Base-by-base conservation (phyloP, 2,797 vertebrate genomes). In the Remorina albescens region DNA sequence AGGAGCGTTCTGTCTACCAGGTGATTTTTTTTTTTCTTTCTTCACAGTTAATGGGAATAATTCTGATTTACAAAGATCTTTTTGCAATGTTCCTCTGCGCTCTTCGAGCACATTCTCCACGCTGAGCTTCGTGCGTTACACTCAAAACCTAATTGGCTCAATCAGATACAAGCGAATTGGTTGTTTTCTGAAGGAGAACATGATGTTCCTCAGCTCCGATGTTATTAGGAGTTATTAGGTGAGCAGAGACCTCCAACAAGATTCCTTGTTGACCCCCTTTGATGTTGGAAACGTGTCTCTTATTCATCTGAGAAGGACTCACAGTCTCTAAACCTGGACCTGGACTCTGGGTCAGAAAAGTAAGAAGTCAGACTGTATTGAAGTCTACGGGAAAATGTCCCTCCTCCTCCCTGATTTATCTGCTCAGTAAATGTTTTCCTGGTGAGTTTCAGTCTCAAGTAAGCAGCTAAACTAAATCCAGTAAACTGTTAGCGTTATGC, bases 1-100 rank as follows among this genome's bases (percentile, higher is more conserved):
- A 96, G 79, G 94, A 96, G 74, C 88, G 93, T 72, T 86, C 87
- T 1, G 65, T 93, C 70, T 94, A 94, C 77, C 93, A 96, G 96
- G 97, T 98, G 90, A 73, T 51, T 66, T 36, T 16, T 54, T 67
- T 28, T 15, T n/a, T n/a, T n/a, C n/a, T n/a, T n/a, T 28, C 12
- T 60, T 25, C 49, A 74, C 66, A 26, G 23, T 19, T 41, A 8
- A 0, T 2, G 34, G 6, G 41, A 34, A 42, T 58, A 12, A 54
- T 57, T 80, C 49, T 26, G 49, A 86, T 83, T 81, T 28, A 50
- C 41, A 1, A n/a, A 32, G 32, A 16, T 6, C 42, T 18, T 59
- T 74, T 41, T 16, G 1, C 2, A 15, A 21, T 65, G 47, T 75
- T 80, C 76, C 47, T 0, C 32, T 62, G 58, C n/a, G 34, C 67